phyloP scores from a whole-genome alignment of 2,888 invertebrate genomes.

The Mylabris sibirica region DNA sequence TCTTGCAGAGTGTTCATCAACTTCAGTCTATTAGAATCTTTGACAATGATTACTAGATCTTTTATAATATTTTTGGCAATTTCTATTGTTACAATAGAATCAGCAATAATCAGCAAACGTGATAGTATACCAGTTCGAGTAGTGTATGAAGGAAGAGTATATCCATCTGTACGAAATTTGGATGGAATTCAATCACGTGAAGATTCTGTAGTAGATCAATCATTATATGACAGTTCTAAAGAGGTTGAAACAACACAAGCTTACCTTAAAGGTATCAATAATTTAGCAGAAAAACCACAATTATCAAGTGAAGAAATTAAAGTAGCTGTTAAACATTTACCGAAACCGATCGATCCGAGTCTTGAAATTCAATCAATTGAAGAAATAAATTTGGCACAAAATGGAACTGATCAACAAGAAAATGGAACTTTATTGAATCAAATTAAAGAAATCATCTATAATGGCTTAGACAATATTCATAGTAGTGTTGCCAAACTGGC shows the following conservation, averaged over 20 bases:
- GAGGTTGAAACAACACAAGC: constrained; percentile 8
- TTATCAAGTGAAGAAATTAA: constrained; percentile 43
- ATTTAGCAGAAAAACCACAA: constrained; percentile 48
- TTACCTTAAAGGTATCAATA: constrained; percentile 36
- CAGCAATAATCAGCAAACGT: constrained; percentile 43
- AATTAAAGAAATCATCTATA: constrained; percentile 33
- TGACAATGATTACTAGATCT: constrained; percentile 50
- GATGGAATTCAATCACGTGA: constrained; percentile 49
- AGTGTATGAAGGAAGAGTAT: constrained; percentile 46
- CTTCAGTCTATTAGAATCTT: constrained; percentile 50
- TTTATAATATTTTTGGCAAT: constrained; percentile 44
- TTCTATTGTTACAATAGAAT: constrained; percentile 37
- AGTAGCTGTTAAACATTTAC: constrained; percentile 36
- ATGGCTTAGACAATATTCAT: constrained; percentile 34
- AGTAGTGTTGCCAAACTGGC: constrained; percentile 27
- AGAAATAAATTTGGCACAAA: constrained; percentile 13
- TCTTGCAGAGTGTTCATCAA: constrained; percentile 55
- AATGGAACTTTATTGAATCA: constrained; percentile 20
- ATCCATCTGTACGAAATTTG: constrained; percentile 41
- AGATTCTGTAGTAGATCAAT: constrained; percentile 14
- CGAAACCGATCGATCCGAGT: constrained; percentile 13
- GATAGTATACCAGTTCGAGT: constrained; percentile 54
- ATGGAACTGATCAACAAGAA: constrained; percentile 10
- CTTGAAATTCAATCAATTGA: background rate
- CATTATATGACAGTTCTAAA: background rate